Base-by-base conservation (phyloP, 2,797 vertebrate genomes). In the Chaetodon trifasciatus region DNA sequence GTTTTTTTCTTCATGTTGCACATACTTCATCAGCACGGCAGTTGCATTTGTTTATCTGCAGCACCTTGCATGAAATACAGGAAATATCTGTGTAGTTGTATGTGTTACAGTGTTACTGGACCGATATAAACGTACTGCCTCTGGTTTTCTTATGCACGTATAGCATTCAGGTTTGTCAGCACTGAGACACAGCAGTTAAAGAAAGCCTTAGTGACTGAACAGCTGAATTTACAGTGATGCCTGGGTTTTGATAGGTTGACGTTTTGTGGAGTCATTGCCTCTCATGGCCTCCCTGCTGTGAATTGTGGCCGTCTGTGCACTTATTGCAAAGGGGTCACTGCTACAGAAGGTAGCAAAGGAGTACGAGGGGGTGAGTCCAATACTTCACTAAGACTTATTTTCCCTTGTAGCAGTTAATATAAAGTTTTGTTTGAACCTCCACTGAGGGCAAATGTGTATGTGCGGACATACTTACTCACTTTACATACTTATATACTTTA, bases 401-500 rank as follows among this genome's bases (percentile, higher is more conserved):
- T 49, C 5, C 13, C 8, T 44, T 56, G 55, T 10, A 74, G 53
- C 23, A 61, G 47, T 71, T 77, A 77, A 91, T 85, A 39, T 76
- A 85, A 86, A 86, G 52, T 75, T 68, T 68, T 71, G 60, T 50
- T 80, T 81, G 21, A n/a, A n/a, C 50, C 46, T 60, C 72, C 47
- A 64, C 71, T 28, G 53, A 85, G 89, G 89, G 86, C 89, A 88
- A 79, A 32, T 32, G 28, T 32, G 28, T 32, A 32, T 32, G 28
- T 32, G 28, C 28, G 4, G 28, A 32, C 28, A 32, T 32, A 32
- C 28, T 32, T 32, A 32, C 28, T 32, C 28, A 32, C 28, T 32
- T 32, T 32, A 32, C 28, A 32, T 32, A 32, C 28, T 28, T 28
- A 16, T 5, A 17, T 5, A 17, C 13, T 5, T 47, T 47, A 47